Conservation (phyloP, 2,113 vertebrate species). For the Xiphophorus hellerii region DNA sequence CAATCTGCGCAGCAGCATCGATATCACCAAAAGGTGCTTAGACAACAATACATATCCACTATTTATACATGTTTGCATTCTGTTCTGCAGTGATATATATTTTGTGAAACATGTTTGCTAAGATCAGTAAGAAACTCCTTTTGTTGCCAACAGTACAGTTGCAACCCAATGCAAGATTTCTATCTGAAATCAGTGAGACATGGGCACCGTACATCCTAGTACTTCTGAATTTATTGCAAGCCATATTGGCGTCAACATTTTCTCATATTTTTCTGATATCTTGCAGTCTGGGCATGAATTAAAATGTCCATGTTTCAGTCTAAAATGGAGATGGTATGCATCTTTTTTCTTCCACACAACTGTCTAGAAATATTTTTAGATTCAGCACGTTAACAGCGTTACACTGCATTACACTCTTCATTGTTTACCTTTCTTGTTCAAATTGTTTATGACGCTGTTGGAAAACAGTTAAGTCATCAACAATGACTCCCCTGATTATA, state of each 20-base stretch:
- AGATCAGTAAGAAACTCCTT: not conserved
- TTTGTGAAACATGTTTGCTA: too few relatives aligned
- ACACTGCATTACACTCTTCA: not conserved
- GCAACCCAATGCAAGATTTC: not conserved
- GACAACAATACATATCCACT: too few relatives aligned
- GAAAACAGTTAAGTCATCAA: not conserved
- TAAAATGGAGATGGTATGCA: too few relatives aligned
- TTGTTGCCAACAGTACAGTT: not conserved
- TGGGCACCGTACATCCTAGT: not conserved
- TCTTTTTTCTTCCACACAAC: not conserved
- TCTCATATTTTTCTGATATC: not conserved
- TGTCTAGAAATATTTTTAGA: not conserved
- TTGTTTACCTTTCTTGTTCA: not conserved
- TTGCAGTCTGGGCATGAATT: not conserved
- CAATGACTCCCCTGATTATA: too few relatives aligned
- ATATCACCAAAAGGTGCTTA: too few relatives aligned
- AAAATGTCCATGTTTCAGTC: not conserved
- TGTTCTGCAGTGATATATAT: not conserved
- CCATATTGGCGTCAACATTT: not conserved
- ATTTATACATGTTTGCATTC: too few relatives aligned
- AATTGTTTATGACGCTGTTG: not conserved
- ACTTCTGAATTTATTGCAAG: not conserved
- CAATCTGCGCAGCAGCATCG: too few relatives aligned
- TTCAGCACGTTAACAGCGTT: not conserved
- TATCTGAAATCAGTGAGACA: not conserved